Base-by-base conservation (phyloP, 2,888 invertebrate genomes). In the Subacronicta megacephala region DNA sequence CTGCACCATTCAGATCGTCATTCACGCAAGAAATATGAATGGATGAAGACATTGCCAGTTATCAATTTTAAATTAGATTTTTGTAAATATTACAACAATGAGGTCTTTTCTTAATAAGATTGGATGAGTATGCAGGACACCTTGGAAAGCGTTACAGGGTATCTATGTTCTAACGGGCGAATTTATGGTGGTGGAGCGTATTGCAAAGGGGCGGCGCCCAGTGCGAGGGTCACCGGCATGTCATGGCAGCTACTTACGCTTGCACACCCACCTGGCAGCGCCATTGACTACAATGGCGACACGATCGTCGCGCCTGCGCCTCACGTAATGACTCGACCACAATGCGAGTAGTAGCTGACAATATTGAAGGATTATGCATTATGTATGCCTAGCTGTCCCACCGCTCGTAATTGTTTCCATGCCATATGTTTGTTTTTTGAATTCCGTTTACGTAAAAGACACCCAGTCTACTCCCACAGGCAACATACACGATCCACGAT, bases 261-360 rank as follows among this genome's bases (percentile, higher is more conserved):
- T 90, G 91, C 89, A 93, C 94, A 88, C 93, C 93, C 93, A 92
- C 91, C 88, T 89, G 87, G 87, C 84, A 82, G 62, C 80, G 78
- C 83, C 83, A 93, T 94, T 93, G 93, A 93, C 90, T 93, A 93
- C 93, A 93, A 93, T 94, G 81, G 90, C 56, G 72, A 77, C 78
- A 81, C 80, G n/a, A n/a, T 77, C 80, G 80, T 81, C 83, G 85
- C 84, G 84, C 84, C 81, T 84, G 84, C 84, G 82, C 81, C 71
- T 74, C 78, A 81, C 82, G 83, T 88, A 90, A 91, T 85, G 84
- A 90, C 83, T 88, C 85, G 84, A 80, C 83, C 80, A 87, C 87
- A 87, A 87, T 87, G 79, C 84, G 72, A 83, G 81, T 88, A 84
- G 90, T 89, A 90, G 90, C 90, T 86, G 84, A 88, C 88, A 87